Conservation (phyloP, 2,888 invertebrate genomes). For the Tenthredo distinguenda region DNA sequence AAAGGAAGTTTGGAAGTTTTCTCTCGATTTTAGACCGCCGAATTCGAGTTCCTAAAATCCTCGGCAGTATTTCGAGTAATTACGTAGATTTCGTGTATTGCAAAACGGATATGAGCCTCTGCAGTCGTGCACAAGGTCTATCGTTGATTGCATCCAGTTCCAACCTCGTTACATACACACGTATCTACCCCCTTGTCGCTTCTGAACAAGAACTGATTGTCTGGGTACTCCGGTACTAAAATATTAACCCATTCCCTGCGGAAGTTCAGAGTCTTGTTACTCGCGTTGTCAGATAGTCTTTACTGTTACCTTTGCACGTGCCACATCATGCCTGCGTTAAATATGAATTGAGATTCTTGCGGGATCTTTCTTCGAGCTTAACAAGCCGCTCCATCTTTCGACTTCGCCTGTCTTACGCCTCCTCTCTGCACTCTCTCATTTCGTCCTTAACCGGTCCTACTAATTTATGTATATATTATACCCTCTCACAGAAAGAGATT, state of each 20-base stretch:
- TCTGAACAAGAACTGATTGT: background rate
- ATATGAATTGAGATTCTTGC: slow-evolving; percentile 31
- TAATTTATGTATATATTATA: slow-evolving; percentile 12
- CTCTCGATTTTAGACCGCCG: background rate
- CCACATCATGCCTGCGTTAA: slow-evolving; percentile 26
- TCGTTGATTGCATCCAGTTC: too few species aligned
- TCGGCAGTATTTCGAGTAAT: too few species aligned
- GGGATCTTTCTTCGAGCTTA: slow-evolving; percentile 25
- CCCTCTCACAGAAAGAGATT: background rate
- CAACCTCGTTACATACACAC: background rate
- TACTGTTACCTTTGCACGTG: background rate
- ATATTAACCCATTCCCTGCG: background rate
- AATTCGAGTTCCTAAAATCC: too few species aligned
- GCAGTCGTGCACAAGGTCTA: too few species aligned
- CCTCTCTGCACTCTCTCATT: background rate
- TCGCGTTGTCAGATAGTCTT: slow-evolving; percentile 4
- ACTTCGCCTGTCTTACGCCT: background rate
- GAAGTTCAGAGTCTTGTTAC: slow-evolving; percentile 10
- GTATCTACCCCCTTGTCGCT: background rate
- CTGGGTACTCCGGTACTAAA: background rate
- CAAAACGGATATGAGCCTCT: too few species aligned
- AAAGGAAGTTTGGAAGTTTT: too few species aligned
- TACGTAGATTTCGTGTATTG: too few species aligned
- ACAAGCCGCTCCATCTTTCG: background rate
- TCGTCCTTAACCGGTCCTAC: background rate